Conservation (phyloP, 2,888 invertebrate genomes). For the Lepidocyrtinus sp. region DNA sequence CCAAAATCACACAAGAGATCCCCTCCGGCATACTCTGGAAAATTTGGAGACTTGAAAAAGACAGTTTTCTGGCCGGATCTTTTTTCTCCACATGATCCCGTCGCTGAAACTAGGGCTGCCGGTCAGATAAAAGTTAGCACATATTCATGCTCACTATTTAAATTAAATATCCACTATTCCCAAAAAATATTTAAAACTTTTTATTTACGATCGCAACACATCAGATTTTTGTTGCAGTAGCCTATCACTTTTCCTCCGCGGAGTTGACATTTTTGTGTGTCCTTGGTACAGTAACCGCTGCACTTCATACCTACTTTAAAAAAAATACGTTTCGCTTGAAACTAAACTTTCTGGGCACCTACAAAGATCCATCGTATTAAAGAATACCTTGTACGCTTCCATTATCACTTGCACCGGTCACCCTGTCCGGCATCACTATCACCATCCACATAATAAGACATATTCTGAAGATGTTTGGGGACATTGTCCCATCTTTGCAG, state of each 20-base stretch:
- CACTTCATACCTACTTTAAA: conserved; percentile 65
- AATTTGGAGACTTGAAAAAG: conserved; percentile 64
- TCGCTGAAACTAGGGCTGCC: conserved; percentile 49
- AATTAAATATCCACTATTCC: not conserved
- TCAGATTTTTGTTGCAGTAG: conserved; percentile 57
- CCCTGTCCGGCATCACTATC: not conserved
- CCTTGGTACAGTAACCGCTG: conserved; percentile 65
- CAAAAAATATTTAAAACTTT: not conserved
- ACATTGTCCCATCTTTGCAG: conserved; percentile 53
- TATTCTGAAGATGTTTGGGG: conserved; percentile 25
- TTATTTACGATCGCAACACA: conserved; percentile 67
- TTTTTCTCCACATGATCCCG: conserved; percentile 59
- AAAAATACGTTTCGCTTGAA: not conserved
- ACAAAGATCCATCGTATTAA: not conserved
- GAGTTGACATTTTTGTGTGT: conserved; percentile 45
- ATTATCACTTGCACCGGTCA: not conserved
- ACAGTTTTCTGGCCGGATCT: conserved; percentile 50
- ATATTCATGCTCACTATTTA: too few species aligned
- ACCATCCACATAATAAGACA: not conserved
- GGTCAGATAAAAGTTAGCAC: conserved; percentile 4
- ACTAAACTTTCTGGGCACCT: not conserved
- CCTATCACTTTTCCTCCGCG: conserved; percentile 65
- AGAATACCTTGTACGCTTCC: conserved; percentile 20
- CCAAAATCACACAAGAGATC: conserved; percentile 64
- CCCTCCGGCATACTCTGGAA: conserved; percentile 47